Base-by-base conservation (phyloP, 2,113 vertebrate species). In the Salminus brasiliensis region DNA sequence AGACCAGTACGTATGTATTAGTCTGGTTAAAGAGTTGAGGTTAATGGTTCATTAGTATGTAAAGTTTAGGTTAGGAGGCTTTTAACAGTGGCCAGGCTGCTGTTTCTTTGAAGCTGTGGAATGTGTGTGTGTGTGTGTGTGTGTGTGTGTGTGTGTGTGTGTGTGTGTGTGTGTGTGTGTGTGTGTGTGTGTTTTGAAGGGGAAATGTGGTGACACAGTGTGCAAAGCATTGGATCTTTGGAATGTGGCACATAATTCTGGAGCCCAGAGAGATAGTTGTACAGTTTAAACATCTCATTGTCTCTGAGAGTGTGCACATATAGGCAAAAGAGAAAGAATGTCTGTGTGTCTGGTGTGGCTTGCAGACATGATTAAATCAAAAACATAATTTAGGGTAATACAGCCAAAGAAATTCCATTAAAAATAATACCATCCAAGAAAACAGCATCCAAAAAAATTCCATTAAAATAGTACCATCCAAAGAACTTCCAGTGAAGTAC, bases 21-120 rank as follows among this genome's bases (percentile, higher is more conserved):
- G 10, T 12, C n/a, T 43, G n/a, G 3, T 13, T 39, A 5, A 11
- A 67, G 74, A 67, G 57, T 53, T 39, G 21, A 55, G 49, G 45
- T 30, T 3, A 23, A 47, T 18, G 60, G 43, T 43, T 52, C 43
- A 49, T 66, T 67, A 67, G 74, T 41, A 9, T 76, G 52, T 76
- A 53, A 21, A 29, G n/a, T n/a, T n/a, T 30, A 53, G 32, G 47
- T 5, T 0, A 27, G 47, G 8, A 5, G 12, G 53, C 36, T 4
- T 30, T 36, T 32, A 27, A 23, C 7, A 6, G 59, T 16, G 13
- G 21, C 27, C 43, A 7, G 49, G 47, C 18, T 59, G 66, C 27
- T 55, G 36, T 41, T 55, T 21, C 47, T 45, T 29, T 9, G 5
- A 68, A 63, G 62, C 45, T 6, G 10, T 55, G 63, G 63, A 68